These are phyloP conservation scores for Rhynchomys soricoides DNA, from an alignment of 2,113 vertebrate genomes.

Conservation along the genomic window DNA sequence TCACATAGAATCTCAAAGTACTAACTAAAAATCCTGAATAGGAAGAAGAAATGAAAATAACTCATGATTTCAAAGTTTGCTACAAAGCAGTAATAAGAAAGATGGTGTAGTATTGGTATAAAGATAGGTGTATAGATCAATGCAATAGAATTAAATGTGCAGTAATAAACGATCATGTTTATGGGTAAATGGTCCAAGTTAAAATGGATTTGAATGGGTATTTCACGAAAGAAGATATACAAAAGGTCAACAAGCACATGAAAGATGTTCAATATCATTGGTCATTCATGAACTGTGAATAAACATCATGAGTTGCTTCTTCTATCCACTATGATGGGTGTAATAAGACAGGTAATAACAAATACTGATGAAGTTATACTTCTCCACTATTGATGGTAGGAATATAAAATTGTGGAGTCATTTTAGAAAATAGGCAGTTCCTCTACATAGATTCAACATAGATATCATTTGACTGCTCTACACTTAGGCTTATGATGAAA, in stretches of 20 bases:
- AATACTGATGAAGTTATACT: neutral
- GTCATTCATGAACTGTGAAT: constrained; percentile 17
- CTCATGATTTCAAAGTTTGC: constrained; percentile 30
- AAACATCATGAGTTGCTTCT: neutral
- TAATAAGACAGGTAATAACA: neutral
- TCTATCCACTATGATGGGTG: neutral
- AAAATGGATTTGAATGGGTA: constrained; percentile 19
- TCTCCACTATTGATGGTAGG: neutral
- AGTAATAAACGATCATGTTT: constrained; percentile 4
- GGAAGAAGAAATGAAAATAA: neutral
- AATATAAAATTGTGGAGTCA: neutral
- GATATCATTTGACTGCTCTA: constrained; percentile 30
- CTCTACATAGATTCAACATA: constrained; percentile 26
- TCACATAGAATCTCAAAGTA: constrained; percentile 22
- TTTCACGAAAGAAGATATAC: constrained; percentile 31
- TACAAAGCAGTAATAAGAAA: constrained; percentile 54
- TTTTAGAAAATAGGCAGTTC: constrained; percentile 32
- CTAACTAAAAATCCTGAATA: constrained; percentile 31
- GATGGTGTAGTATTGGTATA: neutral
- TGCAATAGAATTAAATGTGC: constrained; percentile 10
- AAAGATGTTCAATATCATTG: constrained; percentile 25
- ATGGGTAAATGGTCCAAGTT: constrained; percentile 36
- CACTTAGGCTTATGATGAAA: neutral
- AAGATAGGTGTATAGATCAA: neutral
- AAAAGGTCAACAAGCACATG: constrained; percentile 1